phyloP scores from a whole-genome alignment of 1,140 invertebrate species.

The Branchinecta lynchi region DNA sequence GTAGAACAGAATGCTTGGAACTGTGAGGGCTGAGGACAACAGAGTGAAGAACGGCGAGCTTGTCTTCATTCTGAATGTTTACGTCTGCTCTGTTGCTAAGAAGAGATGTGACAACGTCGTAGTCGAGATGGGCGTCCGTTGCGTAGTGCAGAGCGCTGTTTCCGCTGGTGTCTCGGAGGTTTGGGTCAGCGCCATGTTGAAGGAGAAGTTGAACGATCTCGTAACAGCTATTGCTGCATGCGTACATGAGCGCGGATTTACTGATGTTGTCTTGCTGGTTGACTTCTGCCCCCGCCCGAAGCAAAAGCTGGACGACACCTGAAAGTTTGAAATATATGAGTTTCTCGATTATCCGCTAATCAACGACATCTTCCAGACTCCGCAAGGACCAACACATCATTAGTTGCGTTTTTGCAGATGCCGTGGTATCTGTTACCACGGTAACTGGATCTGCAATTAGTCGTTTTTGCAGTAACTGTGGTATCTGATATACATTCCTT shows the following conservation, averaged over 20 bases:
- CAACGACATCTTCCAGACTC: too few relatives aligned
- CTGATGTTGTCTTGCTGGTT: constrained; percentile 16
- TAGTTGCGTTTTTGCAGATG: too few relatives aligned
- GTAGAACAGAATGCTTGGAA: background rate
- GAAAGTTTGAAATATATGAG: background rate
- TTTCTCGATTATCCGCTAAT: too few relatives aligned
- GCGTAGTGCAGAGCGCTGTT: constrained; percentile 20
- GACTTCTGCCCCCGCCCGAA: constrained; percentile 10
- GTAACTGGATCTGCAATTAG: too few relatives aligned
- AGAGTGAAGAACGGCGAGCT: constrained; percentile 16
- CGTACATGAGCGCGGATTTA: constrained; percentile 7
- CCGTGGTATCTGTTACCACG: too few relatives aligned
- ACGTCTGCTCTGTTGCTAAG: constrained; percentile 17
- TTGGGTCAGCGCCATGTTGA: constrained; percentile 15
- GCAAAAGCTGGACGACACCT: constrained; percentile 16
- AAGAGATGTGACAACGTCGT: constrained; percentile 12
- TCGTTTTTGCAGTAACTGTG: too few relatives aligned
- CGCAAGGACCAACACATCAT: too few relatives aligned
- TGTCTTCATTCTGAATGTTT: constrained; percentile 16
- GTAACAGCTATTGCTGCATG: constrained; percentile 3
- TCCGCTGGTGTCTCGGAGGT: constrained; percentile 12
- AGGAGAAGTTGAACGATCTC: constrained; percentile 15
- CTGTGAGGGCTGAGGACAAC: constrained; percentile 1
- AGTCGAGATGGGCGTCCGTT: constrained; percentile 6
- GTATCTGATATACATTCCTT: too few relatives aligned